Conservation (phyloP, 2,888 invertebrate genomes). For the Epirrita christyi region DNA sequence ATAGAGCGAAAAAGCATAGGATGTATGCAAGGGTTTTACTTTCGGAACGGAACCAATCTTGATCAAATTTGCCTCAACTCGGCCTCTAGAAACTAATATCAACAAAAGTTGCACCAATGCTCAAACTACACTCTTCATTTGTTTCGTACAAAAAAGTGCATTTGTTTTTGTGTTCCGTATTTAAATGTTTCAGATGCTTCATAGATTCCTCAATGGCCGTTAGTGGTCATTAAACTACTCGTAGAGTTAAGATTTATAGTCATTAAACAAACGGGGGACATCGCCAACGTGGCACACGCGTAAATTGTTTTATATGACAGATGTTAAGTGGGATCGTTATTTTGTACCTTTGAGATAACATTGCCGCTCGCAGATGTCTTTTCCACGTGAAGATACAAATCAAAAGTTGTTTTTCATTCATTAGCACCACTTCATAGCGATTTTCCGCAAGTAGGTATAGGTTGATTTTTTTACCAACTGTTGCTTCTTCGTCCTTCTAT, state of each 20-base stretch:
- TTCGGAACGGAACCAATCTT: too few species aligned
- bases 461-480: too few species aligned
- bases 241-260: conserved; percentile 58
- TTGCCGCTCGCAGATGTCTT: conserved; percentile 48
- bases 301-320: conserved; percentile 73
- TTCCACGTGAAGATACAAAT: conserved; percentile 33
- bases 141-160: too few species aligned
- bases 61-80: too few species aligned
- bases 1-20: too few species aligned
- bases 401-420: conserved; percentile 15
- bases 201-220: conserved; percentile 40
- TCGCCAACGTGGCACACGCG: conserved; percentile 55
- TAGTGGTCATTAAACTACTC: conserved; percentile 53
- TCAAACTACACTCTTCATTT: too few species aligned
- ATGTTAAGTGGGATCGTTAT: conserved; percentile 51
- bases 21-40: too few species aligned
- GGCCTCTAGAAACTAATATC: too few species aligned
- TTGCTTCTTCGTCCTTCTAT: too few species aligned
- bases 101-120: too few species aligned
- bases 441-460: background rate
- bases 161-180: too few species aligned
- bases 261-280: conserved; percentile 64
- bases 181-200: conserved; percentile 4
- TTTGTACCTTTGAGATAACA: conserved; percentile 58
- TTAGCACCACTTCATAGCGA: conserved; percentile 2